Evolutionary conservation across 1,140 invertebrate species (phyloP), one percentile per base, ranked within the genome.

Genomic region (Drosophila oshimai): DNA sequence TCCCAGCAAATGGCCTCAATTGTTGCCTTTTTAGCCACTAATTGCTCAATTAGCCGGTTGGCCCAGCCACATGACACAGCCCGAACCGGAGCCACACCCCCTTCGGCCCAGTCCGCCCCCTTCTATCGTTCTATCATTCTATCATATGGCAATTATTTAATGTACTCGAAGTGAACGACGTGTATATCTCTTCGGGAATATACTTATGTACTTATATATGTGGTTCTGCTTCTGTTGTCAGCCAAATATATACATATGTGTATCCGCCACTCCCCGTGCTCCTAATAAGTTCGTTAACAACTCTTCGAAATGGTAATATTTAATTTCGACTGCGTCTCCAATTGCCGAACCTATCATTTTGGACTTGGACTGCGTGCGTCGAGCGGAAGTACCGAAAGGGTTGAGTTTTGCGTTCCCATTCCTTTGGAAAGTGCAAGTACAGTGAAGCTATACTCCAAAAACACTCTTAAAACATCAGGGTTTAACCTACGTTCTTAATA

Each of bases 281-380:
- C 65, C 61, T 86, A 86, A 86, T 86, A 86, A 86, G 80, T 86
- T 86, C 80, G 80, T 86, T 86, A 86, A 86, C 80, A 86, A 86
- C 53, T 86, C 75, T 64, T 46, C 53, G 13, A 58, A 58, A 49
- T 62, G 49, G 60, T 84, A 49, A 71, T 77, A 70, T 81, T 84
- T 55, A 74, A 57, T 74, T 74, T 67, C 34, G 31, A 53, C 15
- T 39, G 22, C 37, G 29, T 53, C 44, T 64, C 58, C 58, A 57
- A 75, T 57, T 67, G 34, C 34, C 37, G 34, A 83, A 83, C 62
- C 78, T 76, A 58, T 83, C 39, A 83, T 83, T 83, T 83, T 10
- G 34, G 26, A 44, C 47, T 83, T 10, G 34, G 26, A 44, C 47
- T 51, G 49, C 42, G 69, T 73, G 74, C 37, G 58, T 33, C 28